Evolutionary conservation across 2,113 vertebrate species (phyloP).

Genomic region (Leucosticte australis): DNA sequence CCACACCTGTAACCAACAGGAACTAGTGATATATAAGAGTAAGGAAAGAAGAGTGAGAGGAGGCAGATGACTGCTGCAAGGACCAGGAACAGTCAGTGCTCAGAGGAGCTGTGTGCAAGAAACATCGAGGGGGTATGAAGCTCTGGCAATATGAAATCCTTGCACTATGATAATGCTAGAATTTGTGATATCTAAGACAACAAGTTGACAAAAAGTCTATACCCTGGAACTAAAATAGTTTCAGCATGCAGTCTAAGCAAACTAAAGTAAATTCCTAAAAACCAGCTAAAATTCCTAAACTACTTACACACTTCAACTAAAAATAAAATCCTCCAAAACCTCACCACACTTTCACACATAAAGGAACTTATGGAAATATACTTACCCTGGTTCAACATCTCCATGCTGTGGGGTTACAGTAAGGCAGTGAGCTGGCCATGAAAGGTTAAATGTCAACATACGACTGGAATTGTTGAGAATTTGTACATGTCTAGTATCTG

Average conservation of each 20-base stretch:
- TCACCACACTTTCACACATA: neutral
- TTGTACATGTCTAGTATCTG: constrained; percentile 76
- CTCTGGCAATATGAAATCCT: too few relatives aligned
- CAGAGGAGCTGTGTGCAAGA: too few relatives aligned
- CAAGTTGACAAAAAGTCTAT: neutral
- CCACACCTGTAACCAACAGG: too few relatives aligned
- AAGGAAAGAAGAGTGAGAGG: too few relatives aligned
- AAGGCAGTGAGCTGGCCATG: constrained; percentile 94
- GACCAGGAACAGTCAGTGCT: too few relatives aligned
- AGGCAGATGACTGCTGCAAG: too few relatives aligned
- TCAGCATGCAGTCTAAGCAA: neutral
- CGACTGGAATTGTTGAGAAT: constrained; percentile 81
- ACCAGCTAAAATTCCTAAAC: neutral
- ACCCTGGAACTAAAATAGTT: neutral
- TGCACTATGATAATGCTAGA: too few relatives aligned
- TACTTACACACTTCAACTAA: neutral
- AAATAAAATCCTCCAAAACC: neutral
- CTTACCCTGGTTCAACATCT: constrained; percentile 85
- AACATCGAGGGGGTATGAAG: too few relatives aligned
- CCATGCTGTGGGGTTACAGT: constrained; percentile 93
- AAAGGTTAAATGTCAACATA: constrained; percentile 86
- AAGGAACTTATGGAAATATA: neutral
- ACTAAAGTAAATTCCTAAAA: neutral
- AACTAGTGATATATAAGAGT: too few relatives aligned
- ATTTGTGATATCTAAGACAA: too few relatives aligned